A percentile compares a stretch with the other conserved stretches of the same genome.
These are phyloP conservation scores for Microctonus brassicae DNA, from an alignment of 2,888 invertebrate genomes.

Conservation along the genomic window DNA sequence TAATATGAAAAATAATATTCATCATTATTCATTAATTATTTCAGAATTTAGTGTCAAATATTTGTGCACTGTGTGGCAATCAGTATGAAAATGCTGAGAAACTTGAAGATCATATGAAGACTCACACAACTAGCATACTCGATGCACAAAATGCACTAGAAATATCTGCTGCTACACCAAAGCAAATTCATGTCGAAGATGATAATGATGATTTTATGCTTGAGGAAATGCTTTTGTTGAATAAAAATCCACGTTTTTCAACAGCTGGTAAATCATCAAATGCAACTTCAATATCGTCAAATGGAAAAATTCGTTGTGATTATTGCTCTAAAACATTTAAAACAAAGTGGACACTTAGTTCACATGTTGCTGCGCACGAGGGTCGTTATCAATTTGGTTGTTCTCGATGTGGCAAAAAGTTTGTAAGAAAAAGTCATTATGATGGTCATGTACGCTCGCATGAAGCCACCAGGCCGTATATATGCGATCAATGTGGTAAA, in stretches of 20 bases:
- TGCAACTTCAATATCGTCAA: slow-evolving; percentile 12
- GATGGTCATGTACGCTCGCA: slow-evolving; percentile 67
- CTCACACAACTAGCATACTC: slow-evolving; percentile 53
- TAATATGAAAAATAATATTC: background rate
- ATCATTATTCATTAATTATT: background rate
- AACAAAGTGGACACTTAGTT: slow-evolving; percentile 66
- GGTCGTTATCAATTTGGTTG: slow-evolving; percentile 67
- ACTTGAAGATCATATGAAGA: slow-evolving; percentile 56
- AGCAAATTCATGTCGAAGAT: slow-evolving; percentile 42
- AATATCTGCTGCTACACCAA: slow-evolving; percentile 30
- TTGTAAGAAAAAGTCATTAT: slow-evolving; percentile 68
- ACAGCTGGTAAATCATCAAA: slow-evolving; percentile 16
- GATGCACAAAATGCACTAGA: slow-evolving; percentile 47
- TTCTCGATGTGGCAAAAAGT: slow-evolving; percentile 67
- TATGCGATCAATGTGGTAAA: slow-evolving; percentile 66
- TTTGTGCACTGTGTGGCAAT: slow-evolving; percentile 52
- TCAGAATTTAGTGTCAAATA: slow-evolving; percentile 46
- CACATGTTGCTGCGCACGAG: slow-evolving; percentile 67
- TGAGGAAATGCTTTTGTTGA: slow-evolving; percentile 63
- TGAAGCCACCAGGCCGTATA: slow-evolving; percentile 65
- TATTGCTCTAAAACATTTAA: slow-evolving; percentile 67
- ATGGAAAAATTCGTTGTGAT: slow-evolving; percentile 60
- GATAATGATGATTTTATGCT: slow-evolving; percentile 61
- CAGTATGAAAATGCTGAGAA: slow-evolving; percentile 49
- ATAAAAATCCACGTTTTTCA: slow-evolving; percentile 51